phyloP scores from a whole-genome alignment of 2,888 invertebrate genomes.

The Mythimna lalbum region DNA sequence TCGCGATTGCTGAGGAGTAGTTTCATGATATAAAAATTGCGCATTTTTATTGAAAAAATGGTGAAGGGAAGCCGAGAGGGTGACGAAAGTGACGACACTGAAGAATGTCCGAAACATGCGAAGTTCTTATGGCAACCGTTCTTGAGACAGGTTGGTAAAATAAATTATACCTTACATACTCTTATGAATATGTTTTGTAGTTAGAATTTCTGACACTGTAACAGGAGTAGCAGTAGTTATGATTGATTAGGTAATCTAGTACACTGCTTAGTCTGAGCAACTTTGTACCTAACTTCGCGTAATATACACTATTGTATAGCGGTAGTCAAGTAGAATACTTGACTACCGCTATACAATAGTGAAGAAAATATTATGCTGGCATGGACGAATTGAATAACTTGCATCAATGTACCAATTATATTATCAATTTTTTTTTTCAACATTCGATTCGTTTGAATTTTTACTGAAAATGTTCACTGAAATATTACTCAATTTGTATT shows the following conservation, averaged over 20 bases:
- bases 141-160: slow-evolving; percentile 60
- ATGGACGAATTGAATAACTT: not conserved
- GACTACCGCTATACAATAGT: slow-evolving; percentile 1
- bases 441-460: not conserved
- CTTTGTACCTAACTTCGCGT: slow-evolving; percentile 6
- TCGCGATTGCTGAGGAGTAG: slow-evolving; percentile 16
- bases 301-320: no score
- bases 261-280: slow-evolving; percentile 6
- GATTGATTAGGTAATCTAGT: slow-evolving; percentile 36
- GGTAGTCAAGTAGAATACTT: no score
- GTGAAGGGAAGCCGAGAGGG: slow-evolving; percentile 34
- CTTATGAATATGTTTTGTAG: slow-evolving; percentile 1
- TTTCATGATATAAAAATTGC: slow-evolving; percentile 8
- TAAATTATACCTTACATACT: not conserved
- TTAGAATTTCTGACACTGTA: slow-evolving; percentile 22
- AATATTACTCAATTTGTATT: not conserved
- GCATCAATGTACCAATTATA: not conserved
- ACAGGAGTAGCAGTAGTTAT: slow-evolving; percentile 17
- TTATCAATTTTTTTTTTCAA: not conserved
- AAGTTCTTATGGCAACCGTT: slow-evolving; percentile 56
- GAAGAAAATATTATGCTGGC: slow-evolving; percentile 8
- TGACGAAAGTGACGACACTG: slow-evolving; percentile 44
- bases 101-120: slow-evolving; percentile 43
- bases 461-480: no score
- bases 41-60: slow-evolving; percentile 40